A percentile compares a stretch with the other conserved stretches of the same genome.
Conservation (phyloP, 2,888 invertebrate species). For the Dasysyrphus tricinctus region DNA sequence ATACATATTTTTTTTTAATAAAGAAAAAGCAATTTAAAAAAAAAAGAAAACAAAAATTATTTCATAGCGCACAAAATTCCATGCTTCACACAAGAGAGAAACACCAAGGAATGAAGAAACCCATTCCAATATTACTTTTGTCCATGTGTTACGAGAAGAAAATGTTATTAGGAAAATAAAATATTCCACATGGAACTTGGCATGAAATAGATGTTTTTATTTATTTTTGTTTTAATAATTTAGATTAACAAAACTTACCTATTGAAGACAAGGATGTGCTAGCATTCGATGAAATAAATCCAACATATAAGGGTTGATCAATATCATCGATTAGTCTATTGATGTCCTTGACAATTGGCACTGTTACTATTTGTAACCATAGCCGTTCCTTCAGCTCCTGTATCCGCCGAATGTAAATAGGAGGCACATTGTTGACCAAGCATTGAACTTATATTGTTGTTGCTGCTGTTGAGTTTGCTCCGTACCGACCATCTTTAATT, state of each 20-base stretch:
- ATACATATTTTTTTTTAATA: too few species aligned
- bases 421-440: constrained; percentile 56
- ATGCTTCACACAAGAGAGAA: too few species aligned
- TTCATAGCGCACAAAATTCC: background rate
- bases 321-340: constrained; percentile 49
- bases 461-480: constrained; percentile 53
- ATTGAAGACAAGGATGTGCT: constrained; percentile 71
- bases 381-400: constrained; percentile 43
- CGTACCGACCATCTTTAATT: constrained; percentile 62
- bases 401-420: constrained; percentile 45
- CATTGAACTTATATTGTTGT: constrained; percentile 36
- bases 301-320: constrained; percentile 52
- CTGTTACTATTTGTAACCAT: constrained; percentile 62
- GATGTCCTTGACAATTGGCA: constrained; percentile 44
- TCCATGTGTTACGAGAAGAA: background rate
- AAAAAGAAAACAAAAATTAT: constrained; percentile 9
- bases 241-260: constrained; percentile 29
- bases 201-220: background rate
- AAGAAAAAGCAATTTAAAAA: background rate
- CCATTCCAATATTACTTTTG: too few species aligned
- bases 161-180: constrained; percentile 9
- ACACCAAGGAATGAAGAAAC: too few species aligned
- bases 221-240: background rate
- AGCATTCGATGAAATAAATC: constrained; percentile 57
- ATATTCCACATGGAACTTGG: background rate